Conservation (phyloP, 2,797 vertebrate genomes). For the Buceros bicornis region DNA sequence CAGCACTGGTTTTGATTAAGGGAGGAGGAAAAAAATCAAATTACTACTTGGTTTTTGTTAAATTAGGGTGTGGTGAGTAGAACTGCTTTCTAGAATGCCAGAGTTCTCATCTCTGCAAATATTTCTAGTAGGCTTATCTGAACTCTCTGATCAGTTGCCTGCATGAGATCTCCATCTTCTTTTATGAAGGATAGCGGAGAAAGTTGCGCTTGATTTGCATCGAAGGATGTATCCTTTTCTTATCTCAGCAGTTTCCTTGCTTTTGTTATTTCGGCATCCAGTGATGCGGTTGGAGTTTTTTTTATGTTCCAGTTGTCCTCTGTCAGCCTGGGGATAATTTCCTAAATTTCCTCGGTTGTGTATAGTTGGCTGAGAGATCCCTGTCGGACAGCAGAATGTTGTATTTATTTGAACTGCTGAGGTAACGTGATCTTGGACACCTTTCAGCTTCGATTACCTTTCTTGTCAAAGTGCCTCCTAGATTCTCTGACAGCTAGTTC, state of each 20-base stretch:
- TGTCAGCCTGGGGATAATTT: background rate
- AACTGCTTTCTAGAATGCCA: background rate
- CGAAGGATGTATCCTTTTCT: background rate
- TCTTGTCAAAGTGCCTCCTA: background rate
- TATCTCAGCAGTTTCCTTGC: background rate
- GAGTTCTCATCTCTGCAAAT: background rate
- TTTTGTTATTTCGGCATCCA: background rate
- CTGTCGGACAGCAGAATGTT: background rate
- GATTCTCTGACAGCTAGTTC: background rate
- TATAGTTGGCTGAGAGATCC: background rate
- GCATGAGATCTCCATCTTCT: background rate
- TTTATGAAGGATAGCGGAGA: background rate
- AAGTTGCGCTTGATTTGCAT: background rate
- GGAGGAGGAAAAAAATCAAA: background rate
- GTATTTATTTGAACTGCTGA: background rate
- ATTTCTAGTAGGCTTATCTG: background rate
- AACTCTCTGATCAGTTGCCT: background rate
- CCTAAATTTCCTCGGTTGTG: background rate
- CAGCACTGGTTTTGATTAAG: background rate
- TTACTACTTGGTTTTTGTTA: background rate
- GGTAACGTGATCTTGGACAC: background rate
- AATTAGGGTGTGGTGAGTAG: background rate
- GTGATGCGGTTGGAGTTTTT: rapidly evolving
- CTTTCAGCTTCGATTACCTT: background rate
- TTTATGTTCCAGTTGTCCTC: background rate